phyloP scores from a whole-genome alignment of 2,888 invertebrate species.

The Lasioglossum pauxillum region DNA sequence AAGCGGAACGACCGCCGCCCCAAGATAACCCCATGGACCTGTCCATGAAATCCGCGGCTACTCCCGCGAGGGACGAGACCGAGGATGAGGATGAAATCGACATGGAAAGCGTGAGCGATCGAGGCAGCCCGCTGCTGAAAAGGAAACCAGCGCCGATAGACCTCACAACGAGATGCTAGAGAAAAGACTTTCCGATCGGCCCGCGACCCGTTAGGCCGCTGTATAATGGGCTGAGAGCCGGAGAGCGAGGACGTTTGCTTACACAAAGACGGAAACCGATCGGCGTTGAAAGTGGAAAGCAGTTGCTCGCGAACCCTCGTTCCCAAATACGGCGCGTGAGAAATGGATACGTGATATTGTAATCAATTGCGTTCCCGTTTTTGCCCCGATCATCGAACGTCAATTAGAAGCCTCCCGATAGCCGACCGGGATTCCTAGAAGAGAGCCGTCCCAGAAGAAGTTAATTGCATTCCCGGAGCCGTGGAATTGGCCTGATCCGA shows the following conservation, averaged over 20 bases:
- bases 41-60: conserved; percentile 88
- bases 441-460: not conserved
- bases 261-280: not conserved
- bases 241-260: not conserved
- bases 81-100: conserved; percentile 83
- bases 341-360: conserved; percentile 30
- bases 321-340: conserved; percentile 24
- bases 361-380: conserved; percentile 22
- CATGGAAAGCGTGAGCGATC: conserved; percentile 82
- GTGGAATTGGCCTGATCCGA: conserved; percentile 28
- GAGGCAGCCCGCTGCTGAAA: conserved; percentile 85
- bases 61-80: conserved; percentile 82
- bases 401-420: not conserved
- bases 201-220: not conserved
- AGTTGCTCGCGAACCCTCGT: not conserved
- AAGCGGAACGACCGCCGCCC: conserved; percentile 82
- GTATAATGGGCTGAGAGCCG: not conserved
- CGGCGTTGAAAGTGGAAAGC: conserved; percentile 10
- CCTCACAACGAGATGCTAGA: conserved; percentile 75
- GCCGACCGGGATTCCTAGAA: conserved; percentile 26
- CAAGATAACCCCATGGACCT: conserved; percentile 93
- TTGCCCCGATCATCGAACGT: not conserved
- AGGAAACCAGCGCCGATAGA: conserved; percentile 80
- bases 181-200: not conserved
- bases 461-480: conserved; percentile 51